phyloP scores from a whole-genome alignment of 2,888 invertebrate species.

The Smittia aterrima region DNA sequence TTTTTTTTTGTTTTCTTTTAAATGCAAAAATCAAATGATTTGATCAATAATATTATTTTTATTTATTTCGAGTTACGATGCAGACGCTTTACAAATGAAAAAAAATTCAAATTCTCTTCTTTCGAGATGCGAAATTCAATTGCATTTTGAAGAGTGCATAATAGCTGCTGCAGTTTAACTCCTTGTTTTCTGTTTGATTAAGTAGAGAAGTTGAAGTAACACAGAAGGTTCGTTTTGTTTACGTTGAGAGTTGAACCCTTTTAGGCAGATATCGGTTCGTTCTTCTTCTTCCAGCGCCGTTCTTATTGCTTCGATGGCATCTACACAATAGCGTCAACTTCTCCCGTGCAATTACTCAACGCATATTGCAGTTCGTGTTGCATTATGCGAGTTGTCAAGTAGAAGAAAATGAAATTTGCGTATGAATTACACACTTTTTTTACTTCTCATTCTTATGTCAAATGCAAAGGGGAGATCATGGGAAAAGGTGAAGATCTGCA shows the following conservation, averaged over 20 bases:
- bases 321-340: not conserved
- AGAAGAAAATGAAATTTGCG: not conserved
- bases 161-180: conserved; percentile 4
- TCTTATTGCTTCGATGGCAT: not conserved
- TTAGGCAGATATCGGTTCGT: conserved; percentile 1
- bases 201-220: conserved; percentile 6
- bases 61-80: conserved; percentile 1
- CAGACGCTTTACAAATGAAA: not conserved
- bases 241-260: not conserved
- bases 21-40: conserved; percentile 15
- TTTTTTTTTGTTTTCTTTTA: not conserved
- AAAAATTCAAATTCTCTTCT: conserved; percentile 6
- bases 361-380: not conserved
- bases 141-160: conserved; percentile 21
- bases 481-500: conserved; percentile 6
- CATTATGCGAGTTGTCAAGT: not conserved
- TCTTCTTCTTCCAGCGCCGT: conserved; percentile 5
- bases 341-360: not conserved
- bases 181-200: not conserved
- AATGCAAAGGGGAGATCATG: not conserved
- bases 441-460: not conserved
- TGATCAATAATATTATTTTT: not conserved
- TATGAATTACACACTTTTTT: conserved; percentile 25
- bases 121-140: not conserved
- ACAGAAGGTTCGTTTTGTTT: not conserved